Base-by-base conservation (phyloP, 2,113 vertebrate genomes). In the Oreochromis niloticus region DNA sequence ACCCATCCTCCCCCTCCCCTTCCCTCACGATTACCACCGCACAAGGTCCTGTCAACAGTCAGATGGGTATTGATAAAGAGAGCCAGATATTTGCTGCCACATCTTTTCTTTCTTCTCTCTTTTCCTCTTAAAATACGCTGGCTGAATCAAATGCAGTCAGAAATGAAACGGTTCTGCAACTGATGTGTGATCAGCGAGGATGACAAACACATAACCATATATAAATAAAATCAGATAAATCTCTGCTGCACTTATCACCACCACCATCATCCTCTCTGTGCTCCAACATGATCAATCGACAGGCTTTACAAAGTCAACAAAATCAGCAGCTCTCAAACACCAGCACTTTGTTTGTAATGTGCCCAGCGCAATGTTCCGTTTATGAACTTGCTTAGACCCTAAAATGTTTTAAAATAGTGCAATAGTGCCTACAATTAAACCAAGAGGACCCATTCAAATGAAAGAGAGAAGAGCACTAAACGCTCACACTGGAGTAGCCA, bases 31-130 rank as follows among this genome's bases (percentile, higher is more conserved):
- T 86, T 85, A 89, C 90, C 84, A 59, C 87, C 4, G 81, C 90
- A 87, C 88, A 88, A 85, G 91, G 90, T 88, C 89, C 87, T 92
- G 90, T 89, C 91, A 92, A 90, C 90, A 91, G 85, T 87, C 90
- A 82, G 84, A 91, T 80, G 50, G 54, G 79, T 81, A 85, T 89
- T 89, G 91, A 94, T 90, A 79, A 92, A 80, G 54, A 68, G 56
- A 71, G 87, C 50, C 83, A 63, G 84, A 80, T 90, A 85, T 93
- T 87, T 73, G 81, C 85, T 79, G 59, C 80, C 87, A 89, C 78
- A 81, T 46, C 48, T 79, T 85, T 83, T 39, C 10, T 66, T 36
- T 66, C 17, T 66, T 66, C 61, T 66, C 34, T 22, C 61, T 39
- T 66, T 75, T 83, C 56, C 27, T 57, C 46, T 13, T 36, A 30